phyloP scores from a whole-genome alignment of 2,113 vertebrate genomes.

The Synodontis membranacea region DNA sequence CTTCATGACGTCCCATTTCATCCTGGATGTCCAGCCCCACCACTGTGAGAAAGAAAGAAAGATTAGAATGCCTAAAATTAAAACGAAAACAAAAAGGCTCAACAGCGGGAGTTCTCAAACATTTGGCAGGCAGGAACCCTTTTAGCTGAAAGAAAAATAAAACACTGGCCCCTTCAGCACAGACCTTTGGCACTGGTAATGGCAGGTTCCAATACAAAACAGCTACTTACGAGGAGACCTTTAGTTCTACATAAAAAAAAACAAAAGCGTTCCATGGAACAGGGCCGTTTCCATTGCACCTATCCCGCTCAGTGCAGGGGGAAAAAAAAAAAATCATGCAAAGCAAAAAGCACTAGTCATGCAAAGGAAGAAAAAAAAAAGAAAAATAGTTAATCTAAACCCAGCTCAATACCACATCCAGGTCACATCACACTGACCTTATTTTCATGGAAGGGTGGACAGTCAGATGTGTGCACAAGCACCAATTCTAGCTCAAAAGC shows the following conservation, averaged over 20 bases:
- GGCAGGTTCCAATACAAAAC: not conserved
- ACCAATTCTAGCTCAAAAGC: not conserved
- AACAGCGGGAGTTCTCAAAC: not conserved
- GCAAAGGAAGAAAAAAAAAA: not conserved
- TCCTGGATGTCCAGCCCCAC: conserved; percentile 98
- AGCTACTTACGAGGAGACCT: not conserved
- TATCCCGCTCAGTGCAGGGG: not conserved
- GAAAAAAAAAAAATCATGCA: not conserved
- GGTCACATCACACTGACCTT: not conserved
- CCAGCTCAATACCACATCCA: not conserved
- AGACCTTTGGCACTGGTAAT: not conserved
- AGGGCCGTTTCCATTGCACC: conserved; percentile 24
- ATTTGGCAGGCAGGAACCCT: not conserved
- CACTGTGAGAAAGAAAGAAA: conserved; percentile 70
- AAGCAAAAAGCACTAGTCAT: not conserved
- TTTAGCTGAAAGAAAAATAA: not conserved
- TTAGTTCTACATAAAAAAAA: not conserved
- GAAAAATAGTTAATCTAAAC: not conserved
- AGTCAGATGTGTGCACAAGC: conserved; percentile 5
- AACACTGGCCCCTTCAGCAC: not conserved
- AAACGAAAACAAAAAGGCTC: not conserved
- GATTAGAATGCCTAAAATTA: not conserved
- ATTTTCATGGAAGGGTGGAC: not conserved
- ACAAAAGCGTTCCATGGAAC: not conserved
- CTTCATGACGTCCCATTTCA: conserved; percentile 98